Evolutionary conservation across 2,113 vertebrate species (phyloP).

Genomic region (Salminus brasiliensis): DNA sequence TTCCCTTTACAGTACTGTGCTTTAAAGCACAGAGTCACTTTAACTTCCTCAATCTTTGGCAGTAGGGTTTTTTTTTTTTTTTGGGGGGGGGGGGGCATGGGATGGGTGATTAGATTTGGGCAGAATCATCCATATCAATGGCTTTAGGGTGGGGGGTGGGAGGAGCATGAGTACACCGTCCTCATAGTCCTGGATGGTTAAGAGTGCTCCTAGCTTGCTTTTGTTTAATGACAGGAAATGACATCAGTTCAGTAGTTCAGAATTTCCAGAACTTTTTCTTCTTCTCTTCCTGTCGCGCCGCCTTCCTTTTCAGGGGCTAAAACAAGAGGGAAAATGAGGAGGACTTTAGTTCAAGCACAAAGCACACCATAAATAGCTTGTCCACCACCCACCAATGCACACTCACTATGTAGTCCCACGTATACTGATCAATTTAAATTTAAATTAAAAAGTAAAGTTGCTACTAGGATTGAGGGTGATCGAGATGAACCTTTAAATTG

Average conservation of each 20-base stretch:
- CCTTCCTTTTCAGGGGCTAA: slow-evolving; percentile 59
- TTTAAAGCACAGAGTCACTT: slow-evolving; percentile 3
- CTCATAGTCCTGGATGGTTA: slow-evolving; percentile 38
- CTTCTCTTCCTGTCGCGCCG: slow-evolving; percentile 46
- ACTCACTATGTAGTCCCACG: background rate
- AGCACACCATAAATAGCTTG: background rate
- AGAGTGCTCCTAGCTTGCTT: slow-evolving; percentile 42
- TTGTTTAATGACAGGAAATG: slow-evolving; percentile 54
- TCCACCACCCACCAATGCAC: background rate
- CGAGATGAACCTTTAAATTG: too few species aligned
- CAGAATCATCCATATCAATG: slow-evolving; percentile 21
- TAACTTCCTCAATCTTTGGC: slow-evolving; percentile 37
- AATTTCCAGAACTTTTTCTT: slow-evolving; percentile 55
- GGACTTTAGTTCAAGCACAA: background rate
- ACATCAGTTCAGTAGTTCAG: slow-evolving; percentile 56
- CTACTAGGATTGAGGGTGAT: too few species aligned
- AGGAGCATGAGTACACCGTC: background rate
- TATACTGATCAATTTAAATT: too few species aligned
- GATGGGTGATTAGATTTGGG: background rate
- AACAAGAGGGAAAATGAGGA: slow-evolving; percentile 26
- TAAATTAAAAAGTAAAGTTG: too few species aligned
- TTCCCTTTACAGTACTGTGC: slow-evolving; percentile 26
- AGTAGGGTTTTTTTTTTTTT: background rate
- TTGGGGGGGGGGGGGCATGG: background rate
- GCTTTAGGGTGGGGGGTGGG: background rate